Evolutionary conservation across 2,797 vertebrate genomes (phyloP).

Genomic region (Peromyscus aztecus): DNA sequence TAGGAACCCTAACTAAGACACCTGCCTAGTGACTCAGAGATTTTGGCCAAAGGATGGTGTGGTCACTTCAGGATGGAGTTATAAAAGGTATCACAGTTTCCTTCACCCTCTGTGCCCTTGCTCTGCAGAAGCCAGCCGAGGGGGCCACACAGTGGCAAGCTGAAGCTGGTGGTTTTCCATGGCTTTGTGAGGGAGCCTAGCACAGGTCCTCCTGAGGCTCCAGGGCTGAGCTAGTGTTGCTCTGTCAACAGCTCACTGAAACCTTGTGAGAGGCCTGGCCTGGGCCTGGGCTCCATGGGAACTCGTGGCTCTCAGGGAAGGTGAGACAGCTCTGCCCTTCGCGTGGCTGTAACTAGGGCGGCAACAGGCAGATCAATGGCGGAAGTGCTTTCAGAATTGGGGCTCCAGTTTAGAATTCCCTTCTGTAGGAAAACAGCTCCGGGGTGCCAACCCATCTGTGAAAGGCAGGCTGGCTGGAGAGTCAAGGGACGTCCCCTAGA

Average conservation of each 20-base stretch:
- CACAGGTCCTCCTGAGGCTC: not conserved
- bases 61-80: not conserved
- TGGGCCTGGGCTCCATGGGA: no score
- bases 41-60: not conserved
- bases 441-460: not conserved
- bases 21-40: not conserved
- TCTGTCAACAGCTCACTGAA: no score
- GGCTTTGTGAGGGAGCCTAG: not conserved
- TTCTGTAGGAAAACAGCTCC: not conserved
- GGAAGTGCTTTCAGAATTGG: not conserved
- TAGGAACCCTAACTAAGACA: not conserved
- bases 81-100: accelerated
- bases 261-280: not conserved
- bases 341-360: no score
- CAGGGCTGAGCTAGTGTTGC: not conserved
- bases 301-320: not conserved
- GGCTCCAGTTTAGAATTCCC: not conserved
- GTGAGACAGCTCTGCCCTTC: not conserved
- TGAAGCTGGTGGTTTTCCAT: no score
- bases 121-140: not conserved
- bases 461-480: not conserved
- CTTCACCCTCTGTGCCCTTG: accelerated
- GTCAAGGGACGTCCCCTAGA: not conserved
- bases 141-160: not conserved
- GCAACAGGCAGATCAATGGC: not conserved